These are phyloP conservation scores for Limnodromus scolopaceus DNA, from an alignment of 2,797 vertebrate genomes.

Conservation along the genomic window DNA sequence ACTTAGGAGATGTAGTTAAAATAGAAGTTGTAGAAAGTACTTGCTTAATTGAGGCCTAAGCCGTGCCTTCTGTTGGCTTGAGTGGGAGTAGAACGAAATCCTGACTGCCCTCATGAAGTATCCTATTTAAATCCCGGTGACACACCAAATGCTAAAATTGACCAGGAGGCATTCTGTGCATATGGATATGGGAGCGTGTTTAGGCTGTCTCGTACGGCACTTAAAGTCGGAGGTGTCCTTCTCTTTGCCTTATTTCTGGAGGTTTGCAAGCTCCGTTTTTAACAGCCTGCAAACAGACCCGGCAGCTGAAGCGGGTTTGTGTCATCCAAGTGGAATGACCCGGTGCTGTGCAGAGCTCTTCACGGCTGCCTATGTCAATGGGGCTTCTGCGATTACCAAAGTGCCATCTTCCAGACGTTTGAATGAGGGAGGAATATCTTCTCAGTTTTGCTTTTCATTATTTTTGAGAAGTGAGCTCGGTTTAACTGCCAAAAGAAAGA, in stretches of 20 bases:
- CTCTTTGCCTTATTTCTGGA: neutral
- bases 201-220: neutral
- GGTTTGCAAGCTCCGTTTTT: neutral
- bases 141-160: neutral
- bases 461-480: neutral
- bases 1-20: neutral
- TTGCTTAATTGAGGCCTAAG: neutral
- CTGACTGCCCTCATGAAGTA: rapidly evolving
- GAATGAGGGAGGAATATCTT: neutral
- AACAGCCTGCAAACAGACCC: neutral
- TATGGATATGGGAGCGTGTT: neutral
- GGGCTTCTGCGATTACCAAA: neutral
- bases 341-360: neutral
- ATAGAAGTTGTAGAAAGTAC: neutral
- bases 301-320: rapidly evolving
- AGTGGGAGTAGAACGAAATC: neutral
- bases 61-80: neutral
- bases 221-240: neutral
- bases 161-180: neutral
- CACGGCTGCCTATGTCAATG: rapidly evolving
- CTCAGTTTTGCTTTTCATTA: neutral
- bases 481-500: neutral
- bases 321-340: neutral
- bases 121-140: neutral
- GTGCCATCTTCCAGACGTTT: neutral